Base-by-base conservation (phyloP, 2,888 invertebrate genomes). In the Idaea biselata region DNA sequence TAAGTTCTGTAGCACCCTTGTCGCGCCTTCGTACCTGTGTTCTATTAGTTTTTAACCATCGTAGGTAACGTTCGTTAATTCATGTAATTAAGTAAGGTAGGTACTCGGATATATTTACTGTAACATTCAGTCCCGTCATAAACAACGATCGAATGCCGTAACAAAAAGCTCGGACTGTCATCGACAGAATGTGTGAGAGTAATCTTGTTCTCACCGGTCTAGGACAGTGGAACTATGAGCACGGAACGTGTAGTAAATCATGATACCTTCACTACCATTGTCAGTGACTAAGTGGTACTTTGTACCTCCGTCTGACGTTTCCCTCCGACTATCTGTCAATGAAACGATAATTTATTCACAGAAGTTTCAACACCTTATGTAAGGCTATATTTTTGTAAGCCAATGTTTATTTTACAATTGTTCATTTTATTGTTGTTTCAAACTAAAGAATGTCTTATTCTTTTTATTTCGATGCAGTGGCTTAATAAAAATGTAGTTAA, bases 231-330 rank as follows among this genome's bases (percentile, higher is more conserved):
- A 75, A 71, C 79, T 78, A 78, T 78, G 76, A 75, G 79, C 78
- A 71, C 78, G 88, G 90, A 89, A 90, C 89, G 88, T 80, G 80
- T 76, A 83, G 81, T 91, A 90, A 89, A 89, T 89, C 90, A 87
- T 86, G 44, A 44, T 44, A 44, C 44, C 44, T 44, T 44, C 44
- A 44, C 44, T 25, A 25, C 25, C 73, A 71, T 60, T 61, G 56
- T 59, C 44, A 16, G 31, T 57, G 11, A 44, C 44, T 44, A 44
- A 63, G 60, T 62, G 63, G 58, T 54, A 65, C 56, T 18, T 58
- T 65, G 56, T 18, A 64, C 63, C 61, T 63, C 59, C 58, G 56
- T 56, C 55, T 16, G 63, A 58, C 16, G 57, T 59, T 58, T 62
- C 58, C 67, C 59, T 69, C 70, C 69, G 25, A 56, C 67, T 58